Conservation (phyloP, 1,140 invertebrate species). For the Aphis gossypii region DNA sequence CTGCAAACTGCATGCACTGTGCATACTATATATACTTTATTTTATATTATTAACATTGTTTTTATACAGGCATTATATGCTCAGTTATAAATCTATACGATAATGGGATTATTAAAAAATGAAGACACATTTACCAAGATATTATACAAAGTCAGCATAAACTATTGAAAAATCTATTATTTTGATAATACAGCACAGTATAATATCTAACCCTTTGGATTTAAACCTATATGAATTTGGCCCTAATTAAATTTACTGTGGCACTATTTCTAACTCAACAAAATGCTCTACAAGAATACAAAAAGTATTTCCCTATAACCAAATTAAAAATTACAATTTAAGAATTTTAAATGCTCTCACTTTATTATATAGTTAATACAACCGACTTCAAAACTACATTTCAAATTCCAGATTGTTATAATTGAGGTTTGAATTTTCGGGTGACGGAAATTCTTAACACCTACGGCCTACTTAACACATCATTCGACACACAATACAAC, state of each 20-base stretch:
- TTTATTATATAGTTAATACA: neutral
- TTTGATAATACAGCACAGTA: too few species aligned
- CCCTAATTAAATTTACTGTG: too few species aligned
- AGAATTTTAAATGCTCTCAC: neutral
- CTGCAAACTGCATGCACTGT: neutral
- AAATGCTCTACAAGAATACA: neutral
- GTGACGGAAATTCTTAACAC: neutral
- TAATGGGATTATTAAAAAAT: neutral
- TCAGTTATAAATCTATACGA: too few species aligned
- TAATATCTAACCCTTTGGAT: neutral
- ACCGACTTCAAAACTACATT: neutral
- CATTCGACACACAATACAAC: constrained; percentile 1
- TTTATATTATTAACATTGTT: neutral
- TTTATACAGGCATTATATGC: too few species aligned
- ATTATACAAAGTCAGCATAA: neutral
- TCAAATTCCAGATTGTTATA: neutral
- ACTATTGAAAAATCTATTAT: neutral
- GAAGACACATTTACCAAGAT: neutral
- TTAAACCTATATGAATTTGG: neutral
- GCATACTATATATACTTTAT: neutral
- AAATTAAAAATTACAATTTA: neutral
- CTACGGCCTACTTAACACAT: neutral
- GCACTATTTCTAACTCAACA: neutral
- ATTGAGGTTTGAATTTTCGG: neutral
- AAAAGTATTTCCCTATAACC: neutral